phyloP scores from a whole-genome alignment of 2,888 invertebrate species.

The Drosophila maculinotata region DNA sequence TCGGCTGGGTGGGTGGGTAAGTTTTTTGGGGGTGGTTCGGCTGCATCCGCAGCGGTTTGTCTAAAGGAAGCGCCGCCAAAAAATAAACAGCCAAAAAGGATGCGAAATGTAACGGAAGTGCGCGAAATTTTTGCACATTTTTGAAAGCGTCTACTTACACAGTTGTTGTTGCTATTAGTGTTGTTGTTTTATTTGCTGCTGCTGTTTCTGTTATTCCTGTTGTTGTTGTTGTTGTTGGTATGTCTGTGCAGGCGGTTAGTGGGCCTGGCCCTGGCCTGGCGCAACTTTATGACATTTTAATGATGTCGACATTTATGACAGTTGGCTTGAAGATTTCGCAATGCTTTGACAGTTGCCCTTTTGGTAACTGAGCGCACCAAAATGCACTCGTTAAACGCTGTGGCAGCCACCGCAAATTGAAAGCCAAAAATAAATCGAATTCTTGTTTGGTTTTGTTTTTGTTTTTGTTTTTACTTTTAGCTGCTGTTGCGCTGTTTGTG shows the following conservation, averaged over 20 bases:
- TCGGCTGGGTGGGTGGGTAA: background rate
- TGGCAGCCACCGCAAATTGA: constrained; percentile 42
- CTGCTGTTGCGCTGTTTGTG: background rate
- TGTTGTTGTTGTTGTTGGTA: constrained; percentile 7
- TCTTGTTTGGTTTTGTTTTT: background rate
- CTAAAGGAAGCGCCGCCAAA: constrained; percentile 65
- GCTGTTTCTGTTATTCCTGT: background rate
- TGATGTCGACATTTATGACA: constrained; percentile 77
- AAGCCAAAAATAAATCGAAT: constrained; percentile 37
- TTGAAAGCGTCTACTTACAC: constrained; percentile 37
- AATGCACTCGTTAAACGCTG: constrained; percentile 31
- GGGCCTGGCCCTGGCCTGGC: constrained; percentile 4
- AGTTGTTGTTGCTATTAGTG: constrained; percentile 4
- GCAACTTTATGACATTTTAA: constrained; percentile 74
- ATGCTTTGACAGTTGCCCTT: constrained; percentile 66
- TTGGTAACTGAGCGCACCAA: constrained; percentile 35
- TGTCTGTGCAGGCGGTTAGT: constrained; percentile 20
- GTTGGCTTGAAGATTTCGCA: constrained; percentile 66
- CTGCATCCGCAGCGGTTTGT: constrained; percentile 73
- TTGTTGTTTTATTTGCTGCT: constrained; percentile 14
- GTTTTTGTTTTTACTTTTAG: no score
- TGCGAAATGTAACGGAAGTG: constrained; percentile 76
- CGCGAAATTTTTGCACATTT: constrained; percentile 75
- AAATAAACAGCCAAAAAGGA: constrained; percentile 71
- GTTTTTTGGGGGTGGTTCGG: no score